Evolutionary conservation across 2,888 invertebrate genomes (phyloP), one percentile per base, ranked within the genome.

Genomic region (Meteorus cinctellus): DNA sequence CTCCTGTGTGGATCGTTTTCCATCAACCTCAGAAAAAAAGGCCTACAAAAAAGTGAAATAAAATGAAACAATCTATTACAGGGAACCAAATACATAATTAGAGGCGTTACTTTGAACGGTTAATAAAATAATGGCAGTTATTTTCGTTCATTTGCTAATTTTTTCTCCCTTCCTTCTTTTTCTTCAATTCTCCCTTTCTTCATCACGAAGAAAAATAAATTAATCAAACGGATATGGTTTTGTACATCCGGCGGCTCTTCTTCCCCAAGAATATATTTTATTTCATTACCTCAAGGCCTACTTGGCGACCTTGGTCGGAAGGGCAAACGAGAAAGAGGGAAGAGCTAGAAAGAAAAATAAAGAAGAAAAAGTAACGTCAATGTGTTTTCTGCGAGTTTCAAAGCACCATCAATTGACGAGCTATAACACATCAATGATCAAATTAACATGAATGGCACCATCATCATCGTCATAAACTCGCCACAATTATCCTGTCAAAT

Each of bases 401-500:
- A 55, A 55, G 55, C 24, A 55, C n/a, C 55, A 55, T 24, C 19
- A 55, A 55, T n/a, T 55, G 55, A 55, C 19, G 24, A 55, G 55
- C 19, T 55, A 55, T 19, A 19, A 19, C 55, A 19, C 55, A 19
- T 8, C 55, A 55, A 19, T 19, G 4, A 10, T 55, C 48, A 48
- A 48, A 48, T 48, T 48, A 48, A 16, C 48, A 48, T n/a, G 48
- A n/a, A 48, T n/a, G 16, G 10, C 48, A 48, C 48, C 48, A 48
- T n/a, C 48, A 55, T 55, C 19, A 55, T 31, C 55, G 29, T 29
- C 41, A 19, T 48, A 55, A n/a, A 55, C 19, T 55, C n/a, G n/a
- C 19, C 62, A 36, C 51, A 24, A 55, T 68, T 51, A 51, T 62
- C 74, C 78, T 75, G 75, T 31, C 51, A 63, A 72, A 77, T 80